Evolutionary conservation across 1,140 invertebrate genomes (phyloP), one percentile per base, ranked within the genome.

Genomic region (Drosophila sp.): DNA sequence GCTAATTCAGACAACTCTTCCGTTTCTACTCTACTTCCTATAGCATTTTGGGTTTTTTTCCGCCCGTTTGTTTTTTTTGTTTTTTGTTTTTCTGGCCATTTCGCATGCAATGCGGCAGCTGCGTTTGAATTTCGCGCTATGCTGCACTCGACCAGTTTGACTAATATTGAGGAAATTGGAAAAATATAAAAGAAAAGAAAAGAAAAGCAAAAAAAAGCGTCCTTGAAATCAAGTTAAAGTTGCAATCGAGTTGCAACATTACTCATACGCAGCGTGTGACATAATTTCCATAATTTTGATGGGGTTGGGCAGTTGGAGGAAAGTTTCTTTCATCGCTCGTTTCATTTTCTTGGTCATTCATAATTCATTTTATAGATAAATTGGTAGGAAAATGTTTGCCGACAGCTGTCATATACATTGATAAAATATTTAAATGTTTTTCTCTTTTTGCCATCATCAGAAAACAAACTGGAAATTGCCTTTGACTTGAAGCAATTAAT

Each of bases 71-170:
- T 47, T 54, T 60, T 27, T 56, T 65, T 40, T 76, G 70, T 69
- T 35, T 61, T 33, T 41, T 17, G 62, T 56, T 60, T 25, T 33
- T 55, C 35, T 60, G 64, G 56, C 75, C 67, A 68, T 83, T 89
- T 66, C 54, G 50, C 76, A 86, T 89, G 80, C 80, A 66, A 72
- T 71, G 84, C 76, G 73, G 62, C 80, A 89, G 80, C 72, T 89
- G 84, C 84, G 67, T 89, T 89, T 84, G 80, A 89, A 89, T 89
- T 89, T 89, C 85, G 84, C 84, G 84, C 84, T 78, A 73, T 66
- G 84, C 62, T 89, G 80, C 84, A 74, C 84, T 89, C 57, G 77
- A 89, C 70, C 69, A 83, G 77, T 70, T 84, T 90, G 44, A 50
- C 89, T 80, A 89, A 89, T 89, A 89, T 89, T 89, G 84, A 73